A percentile compares a stretch with the other conserved stretches of the same genome.
phyloP scores from a whole-genome alignment of 2,113 vertebrate genomes.

The Anthoscopus minutus region DNA sequence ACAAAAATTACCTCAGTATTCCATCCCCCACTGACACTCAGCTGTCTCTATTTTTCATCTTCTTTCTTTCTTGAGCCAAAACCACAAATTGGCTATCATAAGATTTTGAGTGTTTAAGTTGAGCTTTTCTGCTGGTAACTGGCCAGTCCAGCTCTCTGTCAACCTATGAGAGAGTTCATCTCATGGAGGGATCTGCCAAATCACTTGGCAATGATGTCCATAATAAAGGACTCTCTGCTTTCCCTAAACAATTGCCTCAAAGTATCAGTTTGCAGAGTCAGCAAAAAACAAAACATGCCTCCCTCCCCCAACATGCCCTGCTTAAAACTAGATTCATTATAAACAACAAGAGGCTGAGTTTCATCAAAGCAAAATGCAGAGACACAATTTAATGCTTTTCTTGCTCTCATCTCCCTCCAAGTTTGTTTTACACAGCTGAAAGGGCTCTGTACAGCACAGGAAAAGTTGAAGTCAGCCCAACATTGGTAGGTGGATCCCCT shows the following conservation, averaged over 20 bases:
- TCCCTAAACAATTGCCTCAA: not conserved
- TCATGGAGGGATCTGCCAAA: constrained; percentile 22
- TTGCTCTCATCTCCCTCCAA: not conserved
- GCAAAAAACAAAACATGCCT: not conserved
- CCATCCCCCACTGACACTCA: not conserved
- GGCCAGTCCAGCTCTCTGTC: not conserved
- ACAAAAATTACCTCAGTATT: not conserved
- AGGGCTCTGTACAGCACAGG: not conserved
- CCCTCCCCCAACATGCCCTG: not conserved
- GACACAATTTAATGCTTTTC: not conserved
- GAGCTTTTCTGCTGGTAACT: constrained; percentile 17
- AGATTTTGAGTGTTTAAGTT: constrained; percentile 38
- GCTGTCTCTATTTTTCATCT: not conserved
- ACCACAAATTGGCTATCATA: constrained; percentile 3
- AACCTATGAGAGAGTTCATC: not conserved
- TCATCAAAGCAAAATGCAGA: not conserved
- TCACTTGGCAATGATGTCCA: not conserved
- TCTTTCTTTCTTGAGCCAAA: constrained; percentile 9
- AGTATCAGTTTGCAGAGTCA: constrained; percentile 30
- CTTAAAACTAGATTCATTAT: not conserved
- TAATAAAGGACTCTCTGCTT: constrained; percentile 8
- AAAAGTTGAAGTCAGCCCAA: not conserved
- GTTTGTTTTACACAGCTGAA: not conserved
- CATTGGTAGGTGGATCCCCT: not conserved
- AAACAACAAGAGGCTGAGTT: not conserved